Conservation (phyloP, 2,888 invertebrate species). For the Halictus quadricinctus region DNA sequence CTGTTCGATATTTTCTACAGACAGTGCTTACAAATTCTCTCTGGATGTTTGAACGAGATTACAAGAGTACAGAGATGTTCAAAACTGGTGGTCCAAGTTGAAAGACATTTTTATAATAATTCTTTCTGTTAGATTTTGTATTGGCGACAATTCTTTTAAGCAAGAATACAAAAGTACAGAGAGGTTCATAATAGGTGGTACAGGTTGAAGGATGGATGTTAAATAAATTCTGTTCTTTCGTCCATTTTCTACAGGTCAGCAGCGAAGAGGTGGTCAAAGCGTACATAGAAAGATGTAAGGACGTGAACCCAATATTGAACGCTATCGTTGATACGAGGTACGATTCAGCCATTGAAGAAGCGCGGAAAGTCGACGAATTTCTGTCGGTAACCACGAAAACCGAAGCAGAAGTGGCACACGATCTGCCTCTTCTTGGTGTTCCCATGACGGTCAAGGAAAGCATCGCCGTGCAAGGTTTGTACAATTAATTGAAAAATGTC, state of each 20-base stretch:
- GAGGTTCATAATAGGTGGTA: background rate
- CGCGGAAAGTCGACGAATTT: slow-evolving; percentile 84
- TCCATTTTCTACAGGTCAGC: slow-evolving; percentile 83
- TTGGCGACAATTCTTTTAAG: background rate
- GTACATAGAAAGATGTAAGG: slow-evolving; percentile 86
- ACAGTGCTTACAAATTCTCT: background rate
- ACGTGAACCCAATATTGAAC: slow-evolving; percentile 87
- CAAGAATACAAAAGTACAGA: background rate
- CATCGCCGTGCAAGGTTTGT: slow-evolving; percentile 88
- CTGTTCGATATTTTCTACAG: too few species aligned
- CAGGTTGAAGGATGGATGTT: background rate
- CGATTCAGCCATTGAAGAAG: slow-evolving; percentile 86
- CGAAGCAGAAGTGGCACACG: slow-evolving; percentile 82
- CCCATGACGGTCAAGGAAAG: slow-evolving; percentile 93
- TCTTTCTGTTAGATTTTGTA: too few species aligned
- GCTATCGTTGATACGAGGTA: slow-evolving; percentile 88
- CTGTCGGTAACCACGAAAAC: slow-evolving; percentile 63
- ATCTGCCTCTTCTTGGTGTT: slow-evolving; percentile 90
- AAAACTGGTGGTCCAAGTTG: background rate
- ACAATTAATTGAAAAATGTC: background rate
- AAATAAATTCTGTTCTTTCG: background rate
- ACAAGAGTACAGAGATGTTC: background rate
- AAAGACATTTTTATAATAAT: background rate
- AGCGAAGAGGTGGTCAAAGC: slow-evolving; percentile 85
- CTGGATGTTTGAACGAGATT: background rate